Conservation (phyloP, 2,797 vertebrate species). For the Anolis apletophallus region DNA sequence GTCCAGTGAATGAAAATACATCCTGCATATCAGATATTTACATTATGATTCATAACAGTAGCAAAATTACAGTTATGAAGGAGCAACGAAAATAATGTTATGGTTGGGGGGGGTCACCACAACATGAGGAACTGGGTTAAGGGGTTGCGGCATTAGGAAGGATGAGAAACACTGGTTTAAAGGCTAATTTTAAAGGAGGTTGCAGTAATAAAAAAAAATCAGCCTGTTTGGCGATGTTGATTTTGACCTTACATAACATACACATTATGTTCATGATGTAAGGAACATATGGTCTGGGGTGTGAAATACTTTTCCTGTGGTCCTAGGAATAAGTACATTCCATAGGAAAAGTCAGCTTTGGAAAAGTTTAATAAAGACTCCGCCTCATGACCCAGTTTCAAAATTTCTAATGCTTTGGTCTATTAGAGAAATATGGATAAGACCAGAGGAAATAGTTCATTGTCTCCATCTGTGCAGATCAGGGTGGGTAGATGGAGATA, state of each 20-base stretch:
- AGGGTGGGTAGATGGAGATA: no score
- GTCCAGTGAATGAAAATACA: no score
- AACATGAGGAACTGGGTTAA: no score
- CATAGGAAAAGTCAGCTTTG: neutral
- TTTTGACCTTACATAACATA: neutral
- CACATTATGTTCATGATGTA: neutral
- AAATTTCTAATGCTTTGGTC: neutral
- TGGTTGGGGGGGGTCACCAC: no score
- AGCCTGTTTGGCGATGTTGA: neutral
- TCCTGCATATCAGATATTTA: no score
- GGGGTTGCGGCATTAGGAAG: no score
- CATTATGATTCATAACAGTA: no score
- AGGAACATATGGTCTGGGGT: neutral
- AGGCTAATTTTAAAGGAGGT: neutral
- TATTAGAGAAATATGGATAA: neutral
- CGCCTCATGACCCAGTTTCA: neutral
- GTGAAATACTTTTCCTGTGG: neutral
- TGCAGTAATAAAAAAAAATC: neutral
- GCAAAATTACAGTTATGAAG: no score
- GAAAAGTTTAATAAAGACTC: neutral
- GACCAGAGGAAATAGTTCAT: neutral
- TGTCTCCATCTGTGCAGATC: neutral
- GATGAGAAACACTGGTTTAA: no score
- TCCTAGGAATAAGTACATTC: no score
- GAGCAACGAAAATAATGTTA: no score